Evolutionary conservation across 2,888 invertebrate genomes (phyloP), one percentile per base, ranked within the genome.

Genomic region (Pilophorus perplexus): DNA sequence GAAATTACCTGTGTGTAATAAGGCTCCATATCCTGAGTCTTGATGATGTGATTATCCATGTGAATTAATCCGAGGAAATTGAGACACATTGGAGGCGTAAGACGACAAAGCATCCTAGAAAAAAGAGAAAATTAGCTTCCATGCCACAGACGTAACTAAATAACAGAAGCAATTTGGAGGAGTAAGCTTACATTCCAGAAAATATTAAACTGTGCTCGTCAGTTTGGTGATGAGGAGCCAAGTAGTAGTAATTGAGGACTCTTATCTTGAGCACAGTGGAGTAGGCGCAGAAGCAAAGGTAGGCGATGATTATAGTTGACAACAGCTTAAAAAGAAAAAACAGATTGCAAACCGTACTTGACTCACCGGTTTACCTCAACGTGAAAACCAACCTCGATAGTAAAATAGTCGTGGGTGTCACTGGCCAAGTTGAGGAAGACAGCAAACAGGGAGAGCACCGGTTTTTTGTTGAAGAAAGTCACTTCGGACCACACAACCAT

Each of bases 401-500:
- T 89, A 66, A 92, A 85, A 79, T 99, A 99, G 78, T 95, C 93
- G n/a, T n/a, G n/a, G n/a, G n/a, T n/a, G 12, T 79, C 78, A 74
- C 85, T 88, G 12, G 95, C 92, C 38, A 87, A 80, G 73, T 89
- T 87, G 22, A 98, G 86, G 73, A 98, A 89, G 70, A 89, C 85
- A n/a, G 99, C 99, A 78, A 99, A 98, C 71, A 99, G 84, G 1
- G 98, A 98, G 2, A 99, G 82, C 20, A 95, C 93, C 0, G 98
- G 98, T 22, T 83, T 80, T 74, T 89, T 87, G 75, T 90, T 89
- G 80, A 99, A 99, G 80, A 99, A 99, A 1, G 98, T 95, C 74
- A 98, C 86, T 80, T 99, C 99, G 0, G 97, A 98, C 97, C 98
- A 97, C n/a, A 99, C 93, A 28, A 99, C 94, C 75, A 90, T 86